Evolutionary conservation across 1,140 invertebrate genomes (phyloP), one percentile per base, ranked within the genome.

Genomic region (Drosophila teissieri): DNA sequence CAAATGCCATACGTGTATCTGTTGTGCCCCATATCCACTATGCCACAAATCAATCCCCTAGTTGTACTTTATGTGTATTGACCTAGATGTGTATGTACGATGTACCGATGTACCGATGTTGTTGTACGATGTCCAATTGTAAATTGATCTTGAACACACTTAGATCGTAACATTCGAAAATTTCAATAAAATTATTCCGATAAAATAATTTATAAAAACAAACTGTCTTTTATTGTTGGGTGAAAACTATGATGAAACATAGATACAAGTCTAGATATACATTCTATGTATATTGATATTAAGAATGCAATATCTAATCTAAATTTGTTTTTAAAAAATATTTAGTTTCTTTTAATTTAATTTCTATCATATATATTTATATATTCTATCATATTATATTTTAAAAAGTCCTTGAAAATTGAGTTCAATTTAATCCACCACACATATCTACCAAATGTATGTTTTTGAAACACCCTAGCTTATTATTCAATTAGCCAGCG

Each of bases 101-200:
- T 19, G 19, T 80, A 89, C 74, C 19, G 19, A 2, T 19, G 19
- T 80, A 89, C 74, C 62, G 80, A 88, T 89, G 72, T 88, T 88
- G 84, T 88, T 88, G 85, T 84, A 88, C 84, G 73, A 89, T 88
- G 84, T 88, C 84, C 76, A 84, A 84, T 80, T 88, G 84, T 88
- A 88, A 88, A 88, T 88, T 88, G 80, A 88, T 89, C 80, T 89
- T 73, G 53, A 72, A 70, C 52, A 83, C 44, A 62, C 67, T 49
- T 86, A 86, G 83, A 78, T 78, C 70, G 58, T 73, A 83, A 58
- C n/a, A 82, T 73, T 51, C 51, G 68, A 45, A 53, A 68, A 78
- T 61, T 80, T 77, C 76, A 86, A 89, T 79, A 89, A 88, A 81
- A 77, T 63, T 73, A 84, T 80, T 80, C 69, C 51, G 45, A 77